Percentiles rank a stretch among this genome's conserved stretches.
Evolutionary conservation across 2,113 vertebrate species (phyloP).

Genomic region (Panthera leo): DNA sequence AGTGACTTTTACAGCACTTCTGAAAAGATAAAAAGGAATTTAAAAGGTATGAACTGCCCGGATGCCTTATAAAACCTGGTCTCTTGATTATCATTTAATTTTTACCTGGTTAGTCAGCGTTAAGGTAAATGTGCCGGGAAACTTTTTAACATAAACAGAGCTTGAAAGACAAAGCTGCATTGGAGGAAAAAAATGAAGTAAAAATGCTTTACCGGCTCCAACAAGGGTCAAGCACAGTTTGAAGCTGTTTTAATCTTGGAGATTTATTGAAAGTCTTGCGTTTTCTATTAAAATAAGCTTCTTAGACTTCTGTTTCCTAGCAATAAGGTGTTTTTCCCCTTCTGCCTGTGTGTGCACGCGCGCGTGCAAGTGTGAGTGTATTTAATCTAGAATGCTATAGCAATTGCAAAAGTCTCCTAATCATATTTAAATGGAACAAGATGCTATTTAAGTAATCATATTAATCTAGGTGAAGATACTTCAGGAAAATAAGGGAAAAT

Average conservation of each 20-base stretch:
- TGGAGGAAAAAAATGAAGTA: background rate
- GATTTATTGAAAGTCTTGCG: constrained; percentile 82
- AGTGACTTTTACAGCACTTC: background rate
- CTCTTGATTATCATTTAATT: background rate
- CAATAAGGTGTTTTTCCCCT: constrained; percentile 72
- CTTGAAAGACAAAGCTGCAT: background rate
- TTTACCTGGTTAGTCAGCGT: constrained; percentile 49
- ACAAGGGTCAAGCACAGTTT: constrained; percentile 74
- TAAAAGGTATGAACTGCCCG: constrained; percentile 61
- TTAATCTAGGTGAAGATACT: constrained; percentile 70
- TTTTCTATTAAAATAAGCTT: constrained; percentile 85
- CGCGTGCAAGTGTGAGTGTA: constrained; percentile 30
- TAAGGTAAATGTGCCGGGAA: background rate
- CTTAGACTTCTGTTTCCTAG: constrained; percentile 86
- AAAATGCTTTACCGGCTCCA: constrained; percentile 57
- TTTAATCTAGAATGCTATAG: constrained; percentile 67
- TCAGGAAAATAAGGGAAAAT: constrained; percentile 56
- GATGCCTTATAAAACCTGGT: background rate
- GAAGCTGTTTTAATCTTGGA: constrained; percentile 80
- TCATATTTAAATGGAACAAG: constrained; percentile 79
- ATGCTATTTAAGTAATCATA: constrained; percentile 65
- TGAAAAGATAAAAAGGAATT: constrained; percentile 60
- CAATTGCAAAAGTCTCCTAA: constrained; percentile 75
- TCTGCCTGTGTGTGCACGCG: constrained; percentile 45
- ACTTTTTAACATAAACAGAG: constrained; percentile 43